Evolutionary conservation across 1,140 invertebrate genomes (phyloP).

Genomic region (Drosophila setifemur): DNA sequence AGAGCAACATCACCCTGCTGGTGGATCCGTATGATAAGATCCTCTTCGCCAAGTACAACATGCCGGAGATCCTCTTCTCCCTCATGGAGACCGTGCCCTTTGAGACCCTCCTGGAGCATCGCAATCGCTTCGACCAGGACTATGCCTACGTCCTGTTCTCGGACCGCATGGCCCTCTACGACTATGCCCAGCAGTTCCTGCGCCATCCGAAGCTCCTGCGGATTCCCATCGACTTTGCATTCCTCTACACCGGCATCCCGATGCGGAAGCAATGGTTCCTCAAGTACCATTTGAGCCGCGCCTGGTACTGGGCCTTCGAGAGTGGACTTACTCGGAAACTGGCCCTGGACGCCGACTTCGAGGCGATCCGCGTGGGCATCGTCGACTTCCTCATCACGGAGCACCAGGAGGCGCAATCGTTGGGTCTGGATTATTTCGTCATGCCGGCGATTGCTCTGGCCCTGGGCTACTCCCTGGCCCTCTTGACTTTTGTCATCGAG

Average conservation of each 20-base stretch:
- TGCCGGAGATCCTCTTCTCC: constrained; percentile 42
- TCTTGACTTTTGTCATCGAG: constrained; percentile 61
- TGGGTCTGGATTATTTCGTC: constrained; percentile 69
- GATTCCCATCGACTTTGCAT: constrained; percentile 62
- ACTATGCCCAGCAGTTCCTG: constrained; percentile 57
- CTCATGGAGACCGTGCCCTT: constrained; percentile 31
- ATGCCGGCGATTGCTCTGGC: constrained; percentile 62
- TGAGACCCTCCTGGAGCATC: constrained; percentile 25
- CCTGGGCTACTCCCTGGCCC: constrained; percentile 47
- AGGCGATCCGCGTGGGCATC: constrained; percentile 57
- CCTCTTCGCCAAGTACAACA: constrained; percentile 23
- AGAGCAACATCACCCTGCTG: constrained; percentile 42
- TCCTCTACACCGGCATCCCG: constrained; percentile 51
- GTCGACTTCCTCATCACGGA: constrained; percentile 53
- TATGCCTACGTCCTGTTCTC: constrained; percentile 62
- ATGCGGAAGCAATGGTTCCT: constrained; percentile 65
- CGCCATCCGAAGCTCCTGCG: constrained; percentile 41
- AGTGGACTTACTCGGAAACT: constrained; percentile 57
- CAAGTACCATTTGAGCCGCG: constrained; percentile 31
- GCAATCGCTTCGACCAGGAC: constrained; percentile 37
- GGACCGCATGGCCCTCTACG: constrained; percentile 58
- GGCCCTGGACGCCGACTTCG: constrained; percentile 48
- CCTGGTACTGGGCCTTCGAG: constrained; percentile 58
- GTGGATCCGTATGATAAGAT: constrained; percentile 48
- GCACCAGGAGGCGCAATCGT: constrained; percentile 37